Conservation (phyloP, 2,888 invertebrate species). For the Barypeithes pellucidus region DNA sequence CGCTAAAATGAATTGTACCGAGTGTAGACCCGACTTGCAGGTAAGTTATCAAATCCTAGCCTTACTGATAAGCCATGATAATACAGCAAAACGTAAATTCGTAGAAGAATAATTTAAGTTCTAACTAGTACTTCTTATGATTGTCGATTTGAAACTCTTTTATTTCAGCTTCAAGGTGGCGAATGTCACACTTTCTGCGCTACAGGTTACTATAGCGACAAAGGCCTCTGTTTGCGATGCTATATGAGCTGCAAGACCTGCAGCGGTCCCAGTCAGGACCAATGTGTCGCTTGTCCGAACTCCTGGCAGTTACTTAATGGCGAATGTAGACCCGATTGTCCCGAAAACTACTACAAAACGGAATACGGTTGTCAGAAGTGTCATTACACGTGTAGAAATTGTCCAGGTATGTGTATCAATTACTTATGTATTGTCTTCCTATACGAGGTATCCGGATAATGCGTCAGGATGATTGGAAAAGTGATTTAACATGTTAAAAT, state of each 20-base stretch:
- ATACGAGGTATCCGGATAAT: too few species aligned
- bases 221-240: conserved; percentile 87
- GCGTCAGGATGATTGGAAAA: too few species aligned
- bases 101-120: too few species aligned
- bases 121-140: too few species aligned
- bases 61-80: too few species aligned
- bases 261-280: conserved; percentile 87
- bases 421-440: too few species aligned
- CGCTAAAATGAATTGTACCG: conserved; percentile 85
- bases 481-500: too few species aligned
- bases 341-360: conserved; percentile 89
- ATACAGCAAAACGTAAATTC: too few species aligned
- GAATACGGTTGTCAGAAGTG: conserved; percentile 89
- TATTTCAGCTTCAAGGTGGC: conserved; percentile 80
- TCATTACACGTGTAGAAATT: conserved; percentile 91
- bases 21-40: conserved; percentile 83
- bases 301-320: conserved; percentile 89
- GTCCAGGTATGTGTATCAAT: too few species aligned
- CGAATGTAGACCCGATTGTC: conserved; percentile 89
- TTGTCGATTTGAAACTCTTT: too few species aligned
- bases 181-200: conserved; percentile 88
- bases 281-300: conserved; percentile 87
- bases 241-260: conserved; percentile 90
- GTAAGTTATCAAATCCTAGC: conserved; percentile 62
- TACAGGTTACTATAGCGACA: conserved; percentile 88